phyloP scores from a whole-genome alignment of 2,888 invertebrate species.

The Pseudolycoriella hygida region DNA sequence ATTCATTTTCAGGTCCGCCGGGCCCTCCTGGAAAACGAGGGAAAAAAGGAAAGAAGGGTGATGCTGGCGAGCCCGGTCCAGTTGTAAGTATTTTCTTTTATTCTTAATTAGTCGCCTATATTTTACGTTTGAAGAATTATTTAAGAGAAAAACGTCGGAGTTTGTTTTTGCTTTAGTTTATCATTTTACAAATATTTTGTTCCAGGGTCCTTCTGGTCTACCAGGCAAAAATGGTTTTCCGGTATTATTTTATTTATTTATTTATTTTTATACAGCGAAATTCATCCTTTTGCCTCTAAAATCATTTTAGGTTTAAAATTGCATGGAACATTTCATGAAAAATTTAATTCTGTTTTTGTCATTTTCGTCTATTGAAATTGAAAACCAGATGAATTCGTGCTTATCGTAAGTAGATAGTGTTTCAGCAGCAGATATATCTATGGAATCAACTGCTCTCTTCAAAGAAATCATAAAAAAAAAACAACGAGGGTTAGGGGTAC shows the following conservation, averaged over 20 bases:
- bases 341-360: no score
- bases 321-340: no score
- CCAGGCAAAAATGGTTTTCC: conserved; percentile 82
- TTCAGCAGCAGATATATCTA: no score
- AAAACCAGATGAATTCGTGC: no score
- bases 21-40: conserved; percentile 78
- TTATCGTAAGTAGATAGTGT: no score
- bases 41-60: conserved; percentile 79
- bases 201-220: conserved; percentile 62
- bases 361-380: no score
- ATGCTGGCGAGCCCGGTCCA: conserved; percentile 61
- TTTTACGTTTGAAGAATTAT: no score
- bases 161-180: conserved; percentile 16
- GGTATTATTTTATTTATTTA: conserved; percentile 40
- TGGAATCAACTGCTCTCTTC: no score
- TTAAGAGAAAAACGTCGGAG: not conserved
- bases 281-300: conserved; percentile 5
- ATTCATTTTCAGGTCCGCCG: conserved; percentile 53
- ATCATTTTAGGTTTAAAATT: no score
- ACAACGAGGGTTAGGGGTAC: no score
- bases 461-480: no score
- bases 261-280: not conserved
- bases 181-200: conserved; percentile 19
- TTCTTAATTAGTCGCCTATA: not conserved
- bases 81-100: conserved; percentile 40